Evolutionary conservation across 35 echinoderm and acorn worm species (phyloP), one percentile per base, ranked within the genome.

Genomic region (Lytechinus variegatus): DNA sequence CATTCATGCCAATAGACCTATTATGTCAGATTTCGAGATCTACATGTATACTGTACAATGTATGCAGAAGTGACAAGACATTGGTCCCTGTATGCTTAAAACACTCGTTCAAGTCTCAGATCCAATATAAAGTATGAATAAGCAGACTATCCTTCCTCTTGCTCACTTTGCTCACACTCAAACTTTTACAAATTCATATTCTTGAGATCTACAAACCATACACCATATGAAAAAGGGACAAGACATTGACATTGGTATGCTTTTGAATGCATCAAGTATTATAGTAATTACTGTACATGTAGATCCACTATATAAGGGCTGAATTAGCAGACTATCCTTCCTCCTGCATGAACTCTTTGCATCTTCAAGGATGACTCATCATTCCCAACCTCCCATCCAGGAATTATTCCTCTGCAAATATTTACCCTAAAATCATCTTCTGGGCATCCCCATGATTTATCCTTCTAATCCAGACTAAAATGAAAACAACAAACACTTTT

Each of bases 341-440:
- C 66, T 79, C 14, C 66, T 79, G 8, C 66, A 79, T 16, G 13
- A 8, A 16, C 66, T 24, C 66, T 7, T 8, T 79, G 21, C 66
- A 79, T n/a, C 66, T 79, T 58, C 19, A 24, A 24, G 66, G 66
- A 79, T 79, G 66, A 79, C 16, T 79, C 66, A 79, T 24, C 66
- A 79, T 79, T 24, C 0, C 19, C 66, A 79, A 79, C 66, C 66
- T 79, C 66, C 66, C 66, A 79, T 79, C 66, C 66, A 79, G 16
- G 66, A 79, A 16, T 71, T n/a, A 79, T 24, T 79, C 66, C 66
- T 79, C 21, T 79, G 3, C 66, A 79, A 79, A 79, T 79, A 79
- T 79, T 79, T 79, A 79, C 66, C 66, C 66, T 79, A 79, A 79
- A 58, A 79, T 79, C 66, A 79, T 79, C 66, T 79, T 79, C 66